Conservation (phyloP, 2,888 invertebrate genomes). For the Schizotus pectinicornis region DNA sequence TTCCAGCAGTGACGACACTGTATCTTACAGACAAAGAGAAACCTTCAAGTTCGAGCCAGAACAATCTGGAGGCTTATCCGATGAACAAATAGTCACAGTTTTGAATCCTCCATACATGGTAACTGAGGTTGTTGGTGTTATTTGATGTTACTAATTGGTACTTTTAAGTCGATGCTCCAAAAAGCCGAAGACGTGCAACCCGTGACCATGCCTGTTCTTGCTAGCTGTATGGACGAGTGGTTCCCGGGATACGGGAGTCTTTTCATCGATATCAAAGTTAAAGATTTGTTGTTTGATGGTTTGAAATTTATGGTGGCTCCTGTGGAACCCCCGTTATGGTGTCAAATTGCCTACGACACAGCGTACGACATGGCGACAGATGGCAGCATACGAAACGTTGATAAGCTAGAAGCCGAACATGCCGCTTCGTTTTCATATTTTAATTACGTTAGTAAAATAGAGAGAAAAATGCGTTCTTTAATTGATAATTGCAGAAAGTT, state of each 20-base stretch:
- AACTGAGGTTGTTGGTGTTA: not conserved
- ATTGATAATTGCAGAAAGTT: conserved; percentile 10
- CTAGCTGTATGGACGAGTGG: conserved; percentile 4
- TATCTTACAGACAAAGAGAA: conserved; percentile 10
- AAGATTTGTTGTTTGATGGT: conserved; percentile 14
- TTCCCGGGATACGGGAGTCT: not conserved
- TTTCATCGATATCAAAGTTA: conserved; percentile 12
- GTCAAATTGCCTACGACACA: conserved; percentile 1
- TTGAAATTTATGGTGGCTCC: conserved; percentile 4
- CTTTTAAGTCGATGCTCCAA: conserved; percentile 9
- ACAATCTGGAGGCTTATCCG: conserved; percentile 15
- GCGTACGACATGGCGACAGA: conserved; percentile 1
- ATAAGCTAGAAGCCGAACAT: conserved; percentile 3
- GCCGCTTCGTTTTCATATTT: conserved; percentile 8
- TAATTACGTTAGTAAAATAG: conserved; percentile 7
- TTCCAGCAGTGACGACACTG: conserved; percentile 9
- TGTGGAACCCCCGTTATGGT: not conserved
- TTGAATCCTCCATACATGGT: conserved; percentile 6
- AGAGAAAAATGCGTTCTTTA: not conserved
- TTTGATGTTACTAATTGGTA: not conserved
- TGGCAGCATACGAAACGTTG: conserved; percentile 2
- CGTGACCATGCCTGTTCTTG: not conserved
- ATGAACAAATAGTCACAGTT: conserved; percentile 7
- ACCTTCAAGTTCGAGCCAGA: conserved; percentile 9
- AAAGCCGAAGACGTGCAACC: conserved; percentile 5